Conservation (phyloP, 1,140 invertebrate species). For the Campoletis sonorensis region DNA sequence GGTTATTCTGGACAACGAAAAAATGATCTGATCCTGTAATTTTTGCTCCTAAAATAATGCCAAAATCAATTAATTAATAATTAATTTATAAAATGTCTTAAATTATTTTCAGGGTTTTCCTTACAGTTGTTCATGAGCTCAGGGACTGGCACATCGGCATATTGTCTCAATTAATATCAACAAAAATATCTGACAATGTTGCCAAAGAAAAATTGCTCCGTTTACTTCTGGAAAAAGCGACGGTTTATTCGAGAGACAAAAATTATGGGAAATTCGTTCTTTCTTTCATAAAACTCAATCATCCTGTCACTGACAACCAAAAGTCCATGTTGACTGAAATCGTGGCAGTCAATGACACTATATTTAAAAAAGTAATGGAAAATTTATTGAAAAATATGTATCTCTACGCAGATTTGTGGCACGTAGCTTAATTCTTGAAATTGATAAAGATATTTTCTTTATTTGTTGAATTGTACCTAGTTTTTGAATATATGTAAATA, state of each 20-base stretch:
- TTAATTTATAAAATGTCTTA: constrained; percentile 28
- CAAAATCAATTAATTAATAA: neutral
- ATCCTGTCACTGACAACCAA: constrained; percentile 56
- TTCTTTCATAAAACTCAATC: constrained; percentile 60
- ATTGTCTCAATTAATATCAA: constrained; percentile 54
- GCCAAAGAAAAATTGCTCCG: constrained; percentile 55
- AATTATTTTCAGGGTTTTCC: constrained; percentile 58
- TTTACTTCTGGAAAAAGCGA: constrained; percentile 57
- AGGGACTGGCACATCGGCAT: constrained; percentile 63
- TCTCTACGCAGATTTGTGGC: constrained; percentile 47
- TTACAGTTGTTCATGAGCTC: constrained; percentile 54
- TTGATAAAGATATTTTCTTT: neutral
- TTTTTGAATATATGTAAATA: neutral
- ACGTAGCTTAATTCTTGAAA: constrained; percentile 33
- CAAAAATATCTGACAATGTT: constrained; percentile 48
- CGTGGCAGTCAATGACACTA: constrained; percentile 56
- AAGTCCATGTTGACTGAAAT: constrained; percentile 58
- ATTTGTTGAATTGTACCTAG: neutral
- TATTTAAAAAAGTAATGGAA: constrained; percentile 61
- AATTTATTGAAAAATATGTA: constrained; percentile 51
- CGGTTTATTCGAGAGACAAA: constrained; percentile 59
- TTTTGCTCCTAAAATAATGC: neutral
- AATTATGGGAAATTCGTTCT: constrained; percentile 62
- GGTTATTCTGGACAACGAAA: constrained; percentile 48
- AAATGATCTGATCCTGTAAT: constrained; percentile 55